Conservation (phyloP, 2,113 vertebrate genomes). For the Eubucco bourcierii region DNA sequence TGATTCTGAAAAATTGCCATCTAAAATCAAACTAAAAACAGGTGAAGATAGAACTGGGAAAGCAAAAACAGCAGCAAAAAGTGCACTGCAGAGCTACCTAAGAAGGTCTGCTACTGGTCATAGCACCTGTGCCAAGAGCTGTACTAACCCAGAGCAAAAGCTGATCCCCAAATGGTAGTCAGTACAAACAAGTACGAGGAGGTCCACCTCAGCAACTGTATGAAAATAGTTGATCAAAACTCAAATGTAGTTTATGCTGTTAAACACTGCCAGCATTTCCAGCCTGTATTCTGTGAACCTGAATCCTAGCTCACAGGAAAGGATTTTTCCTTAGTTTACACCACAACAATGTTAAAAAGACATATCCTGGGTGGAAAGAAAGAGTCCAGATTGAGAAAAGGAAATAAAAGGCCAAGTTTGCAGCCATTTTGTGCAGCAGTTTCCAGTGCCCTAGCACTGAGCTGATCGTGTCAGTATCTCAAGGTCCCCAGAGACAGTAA, state of each 20-base stretch:
- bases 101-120: not conserved
- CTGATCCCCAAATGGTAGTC: not conserved
- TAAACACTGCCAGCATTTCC: not conserved
- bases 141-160: not conserved
- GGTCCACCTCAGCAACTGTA: not conserved
- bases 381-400: not conserved
- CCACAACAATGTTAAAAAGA: not conserved
- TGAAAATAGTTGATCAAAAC: not conserved
- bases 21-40: not conserved
- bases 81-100: not conserved
- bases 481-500: constrained; percentile 48
- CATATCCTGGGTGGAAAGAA: not conserved
- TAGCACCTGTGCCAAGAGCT: not conserved
- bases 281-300: fast-evolving
- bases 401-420: not conserved
- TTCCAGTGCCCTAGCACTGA: not conserved
- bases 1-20: not conserved
- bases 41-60: not conserved
- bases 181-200: not conserved
- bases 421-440: not conserved
- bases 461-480: constrained; percentile 45
- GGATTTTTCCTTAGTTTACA: not conserved
- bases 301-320: not conserved
- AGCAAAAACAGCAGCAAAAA: not conserved
- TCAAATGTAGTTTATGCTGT: not conserved